Percentiles rank a stretch among this genome's conserved stretches.
Conservation (phyloP, 2,888 invertebrate species). For the Nemotelus pantherinus region DNA sequence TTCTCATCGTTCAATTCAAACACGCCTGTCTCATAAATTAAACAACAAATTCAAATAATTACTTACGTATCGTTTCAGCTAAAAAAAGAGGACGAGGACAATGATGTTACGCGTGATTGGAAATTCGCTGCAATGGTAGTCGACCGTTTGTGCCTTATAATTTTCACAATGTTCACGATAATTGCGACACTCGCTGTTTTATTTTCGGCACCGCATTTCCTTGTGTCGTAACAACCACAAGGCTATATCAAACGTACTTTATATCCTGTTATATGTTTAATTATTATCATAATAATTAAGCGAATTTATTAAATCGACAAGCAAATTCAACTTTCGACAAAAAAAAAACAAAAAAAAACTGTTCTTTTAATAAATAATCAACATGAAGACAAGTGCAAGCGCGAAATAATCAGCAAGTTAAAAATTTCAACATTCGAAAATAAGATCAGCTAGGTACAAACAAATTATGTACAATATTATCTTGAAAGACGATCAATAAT, state of each 20-base stretch:
- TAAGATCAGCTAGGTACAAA: too few species aligned
- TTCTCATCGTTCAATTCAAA: not conserved
- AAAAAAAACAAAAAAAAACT: not conserved
- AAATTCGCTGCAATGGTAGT: conserved; percentile 99
- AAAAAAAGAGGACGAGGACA: conserved; percentile 91
- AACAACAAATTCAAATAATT: not conserved
- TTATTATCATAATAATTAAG: conserved; percentile 50
- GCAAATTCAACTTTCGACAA: conserved; percentile 13
- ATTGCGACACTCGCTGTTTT: conserved; percentile 95
- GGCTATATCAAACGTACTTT: conserved; percentile 47
- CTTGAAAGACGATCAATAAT: too few species aligned
- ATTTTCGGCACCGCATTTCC: conserved; percentile 94
- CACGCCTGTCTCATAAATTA: conserved; percentile 1
- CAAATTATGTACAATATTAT: too few species aligned
- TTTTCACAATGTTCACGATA: conserved; percentile 98
- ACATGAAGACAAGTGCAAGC: not conserved
- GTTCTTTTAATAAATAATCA: not conserved
- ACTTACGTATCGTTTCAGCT: conserved; percentile 67
- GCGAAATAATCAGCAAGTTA: too few species aligned
- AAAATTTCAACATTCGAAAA: too few species aligned
- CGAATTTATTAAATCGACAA: conserved; percentile 46
- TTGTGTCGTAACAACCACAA: conserved; percentile 78
- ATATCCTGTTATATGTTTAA: conserved; percentile 51
- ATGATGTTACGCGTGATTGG: conserved; percentile 96
- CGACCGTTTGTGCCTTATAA: conserved; percentile 99